Percentiles rank a stretch among this genome's conserved stretches.
phyloP scores from a whole-genome alignment of 2,888 invertebrate species.

The Pristionchus mayeri region DNA sequence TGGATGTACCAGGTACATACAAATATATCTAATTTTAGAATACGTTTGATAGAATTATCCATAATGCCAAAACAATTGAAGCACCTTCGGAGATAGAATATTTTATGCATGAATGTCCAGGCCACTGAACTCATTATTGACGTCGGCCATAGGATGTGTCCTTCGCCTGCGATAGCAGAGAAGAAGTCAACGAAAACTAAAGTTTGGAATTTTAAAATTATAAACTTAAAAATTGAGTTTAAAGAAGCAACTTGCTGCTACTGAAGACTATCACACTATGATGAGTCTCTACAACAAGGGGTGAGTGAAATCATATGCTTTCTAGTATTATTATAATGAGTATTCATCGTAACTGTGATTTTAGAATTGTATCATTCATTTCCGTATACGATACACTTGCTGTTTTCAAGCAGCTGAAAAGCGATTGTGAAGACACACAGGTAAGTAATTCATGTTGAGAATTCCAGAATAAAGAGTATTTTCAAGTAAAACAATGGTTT shows the following conservation, averaged over 20 bases:
- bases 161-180: constrained; percentile 60
- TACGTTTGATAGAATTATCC: too few relatives aligned
- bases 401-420: constrained; percentile 31
- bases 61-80: too few relatives aligned
- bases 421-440: constrained; percentile 32
- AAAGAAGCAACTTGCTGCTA: constrained; percentile 66
- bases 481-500: too few relatives aligned
- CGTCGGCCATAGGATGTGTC: constrained; percentile 67
- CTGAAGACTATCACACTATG: constrained; percentile 70
- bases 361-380: constrained; percentile 56
- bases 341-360: too few relatives aligned
- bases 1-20: constrained; percentile 59
- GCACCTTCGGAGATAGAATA: too few relatives aligned
- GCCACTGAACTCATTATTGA: constrained; percentile 54
- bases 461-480: too few relatives aligned
- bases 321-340: too few relatives aligned
- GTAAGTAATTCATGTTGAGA: too few relatives aligned
- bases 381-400: constrained; percentile 51
- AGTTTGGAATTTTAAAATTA: background rate
- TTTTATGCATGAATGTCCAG: too few relatives aligned
- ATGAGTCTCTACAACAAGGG: constrained; percentile 67
- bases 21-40: background rate
- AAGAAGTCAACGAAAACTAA: constrained; percentile 68
- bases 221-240: background rate
- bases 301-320: too few relatives aligned